Base-by-base conservation (phyloP, 2,797 vertebrate species). In the Buceros bicornis region DNA sequence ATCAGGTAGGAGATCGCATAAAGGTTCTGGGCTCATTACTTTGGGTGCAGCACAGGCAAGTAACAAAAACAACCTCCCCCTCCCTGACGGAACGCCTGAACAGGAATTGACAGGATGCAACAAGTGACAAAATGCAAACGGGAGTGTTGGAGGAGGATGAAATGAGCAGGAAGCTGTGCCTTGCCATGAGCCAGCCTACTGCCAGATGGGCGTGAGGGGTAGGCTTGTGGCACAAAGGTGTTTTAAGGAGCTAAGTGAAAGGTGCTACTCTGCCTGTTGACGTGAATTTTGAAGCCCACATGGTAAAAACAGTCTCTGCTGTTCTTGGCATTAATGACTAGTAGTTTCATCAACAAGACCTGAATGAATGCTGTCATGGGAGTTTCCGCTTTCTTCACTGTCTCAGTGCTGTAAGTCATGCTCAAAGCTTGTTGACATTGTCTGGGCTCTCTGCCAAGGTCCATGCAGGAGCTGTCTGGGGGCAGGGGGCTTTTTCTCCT, bases 31-130 rank as follows among this genome's bases (percentile, higher is more conserved):
- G 77, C 94, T 96, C 62, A 60, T 94, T 96, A 89, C 70, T 88
- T 82, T 82, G 91, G 95, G 95, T 91, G 93, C 95, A 95, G 95
- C 93, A 90, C 58, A 66, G 89, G 51, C 73, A 88, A 89, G 91
- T 3, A 93, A 70, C 69, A 84, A 96, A 96, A 96, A 94, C 94
- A 96, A 88, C 93, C 89, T 76, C 88, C 91, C 82, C 82, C 87
- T 95, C 95, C 92, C 80, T 94, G 90, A 76, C 3, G 11, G 11
- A 96, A 60, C 3, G 89, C 73, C 91, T 88, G 82, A 95, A 91
- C 96, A 97, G 93, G 95, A 96, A 94, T 94, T 48, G 96, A 76
- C 96, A 97, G 96, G 96, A 96, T 91, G 85, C 77, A 96, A 95
- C 96, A 97, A 95, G 95, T 90, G 95, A 88, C 93, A 90, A 79